A percentile compares a stretch with the other conserved stretches of the same genome.
Evolutionary conservation across 2,113 vertebrate species (phyloP).

Genomic region (Colinus virginianus): DNA sequence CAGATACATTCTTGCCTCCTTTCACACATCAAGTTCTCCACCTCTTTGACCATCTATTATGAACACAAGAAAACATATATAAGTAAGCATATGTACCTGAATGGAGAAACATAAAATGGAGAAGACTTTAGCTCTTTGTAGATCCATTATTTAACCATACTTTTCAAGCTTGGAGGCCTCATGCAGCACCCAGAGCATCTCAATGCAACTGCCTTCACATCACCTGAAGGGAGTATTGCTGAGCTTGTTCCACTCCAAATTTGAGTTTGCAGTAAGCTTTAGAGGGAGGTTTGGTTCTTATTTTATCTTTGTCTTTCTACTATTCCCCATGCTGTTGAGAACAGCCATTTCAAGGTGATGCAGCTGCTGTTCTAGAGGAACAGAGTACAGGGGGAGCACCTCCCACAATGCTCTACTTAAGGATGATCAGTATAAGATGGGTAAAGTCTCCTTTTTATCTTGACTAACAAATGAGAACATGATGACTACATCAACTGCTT

Average conservation of each 20-base stretch:
- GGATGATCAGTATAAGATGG: background rate
- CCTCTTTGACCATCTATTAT: background rate
- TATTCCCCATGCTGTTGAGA: background rate
- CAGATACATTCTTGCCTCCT: background rate
- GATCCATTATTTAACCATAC: background rate
- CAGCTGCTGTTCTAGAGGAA: background rate
- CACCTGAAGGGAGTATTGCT: background rate
- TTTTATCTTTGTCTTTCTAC: background rate
- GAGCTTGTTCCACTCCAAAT: background rate
- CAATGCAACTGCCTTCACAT: background rate
- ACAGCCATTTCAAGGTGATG: background rate
- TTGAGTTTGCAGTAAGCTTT: background rate
- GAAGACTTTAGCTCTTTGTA: background rate
- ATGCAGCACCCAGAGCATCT: too few relatives aligned
- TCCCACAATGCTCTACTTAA: background rate
- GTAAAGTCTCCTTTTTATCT: background rate
- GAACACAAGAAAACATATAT: background rate
- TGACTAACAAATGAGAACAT: background rate
- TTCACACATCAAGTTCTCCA: background rate
- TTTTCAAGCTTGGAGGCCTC: background rate
- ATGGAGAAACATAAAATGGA: background rate
- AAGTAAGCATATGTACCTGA: background rate
- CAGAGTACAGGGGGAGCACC: background rate
- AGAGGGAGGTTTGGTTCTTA: background rate
- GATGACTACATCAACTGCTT: background rate